Evolutionary conservation across 2,888 invertebrate genomes (phyloP).

Genomic region (Carabus problematicus): DNA sequence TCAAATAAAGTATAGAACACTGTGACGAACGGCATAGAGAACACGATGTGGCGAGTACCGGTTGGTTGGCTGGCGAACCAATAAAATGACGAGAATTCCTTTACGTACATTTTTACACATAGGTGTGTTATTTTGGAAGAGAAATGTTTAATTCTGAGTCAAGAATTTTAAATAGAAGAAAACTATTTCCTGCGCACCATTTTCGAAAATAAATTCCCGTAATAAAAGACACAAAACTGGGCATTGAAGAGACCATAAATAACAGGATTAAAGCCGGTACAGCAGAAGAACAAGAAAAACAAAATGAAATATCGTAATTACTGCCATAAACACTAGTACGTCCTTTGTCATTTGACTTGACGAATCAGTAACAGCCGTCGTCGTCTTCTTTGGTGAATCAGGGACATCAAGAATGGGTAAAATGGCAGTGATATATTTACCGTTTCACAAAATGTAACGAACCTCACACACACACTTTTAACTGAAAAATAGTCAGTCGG

Average conservation of each 20-base stretch:
- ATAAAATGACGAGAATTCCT: background rate
- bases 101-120: background rate
- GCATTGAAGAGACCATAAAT: background rate
- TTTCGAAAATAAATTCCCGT: conserved; percentile 9
- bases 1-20: background rate
- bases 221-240: conserved; percentile 6
- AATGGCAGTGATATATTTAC: conserved; percentile 21
- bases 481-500: conserved; percentile 2
- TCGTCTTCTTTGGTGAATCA: background rate
- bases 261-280: background rate
- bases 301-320: background rate
- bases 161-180: conserved; percentile 11
- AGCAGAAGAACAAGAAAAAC: background rate
- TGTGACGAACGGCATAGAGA: background rate
- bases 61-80: background rate
- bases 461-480: conserved; percentile 8
- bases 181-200: conserved; percentile 9
- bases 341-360: conserved; percentile 3
- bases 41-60: no score
- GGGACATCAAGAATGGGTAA: background rate
- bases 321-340: conserved; percentile 5
- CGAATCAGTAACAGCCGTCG: conserved; percentile 17
- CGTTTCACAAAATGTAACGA: conserved; percentile 23
- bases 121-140: background rate
- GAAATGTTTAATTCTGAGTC: background rate